Conservation (phyloP, 1,140 invertebrate species). For the Pogonomyrmex californicus region DNA sequence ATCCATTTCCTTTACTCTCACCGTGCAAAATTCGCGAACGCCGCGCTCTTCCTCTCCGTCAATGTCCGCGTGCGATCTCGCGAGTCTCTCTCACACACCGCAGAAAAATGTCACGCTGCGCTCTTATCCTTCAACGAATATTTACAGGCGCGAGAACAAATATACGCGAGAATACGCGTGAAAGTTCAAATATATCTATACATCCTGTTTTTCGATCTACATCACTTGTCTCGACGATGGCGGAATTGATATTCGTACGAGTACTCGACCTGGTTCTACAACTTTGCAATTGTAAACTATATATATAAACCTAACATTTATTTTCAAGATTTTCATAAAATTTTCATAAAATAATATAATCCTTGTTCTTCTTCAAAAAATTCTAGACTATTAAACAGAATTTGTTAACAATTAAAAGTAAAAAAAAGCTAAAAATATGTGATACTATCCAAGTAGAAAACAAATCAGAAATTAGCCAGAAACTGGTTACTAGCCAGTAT, state of each 20-base stretch:
- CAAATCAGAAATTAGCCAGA: no score
- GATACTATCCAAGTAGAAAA: no score
- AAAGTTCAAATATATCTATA: not conserved
- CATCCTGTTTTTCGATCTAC: not conserved
- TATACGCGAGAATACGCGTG: not conserved
- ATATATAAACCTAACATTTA: not conserved
- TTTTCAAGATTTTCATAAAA: not conserved
- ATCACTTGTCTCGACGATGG: not conserved
- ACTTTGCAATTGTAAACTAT: not conserved
- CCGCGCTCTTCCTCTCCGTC: not conserved
- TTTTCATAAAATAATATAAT: not conserved
- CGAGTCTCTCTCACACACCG: not conserved
- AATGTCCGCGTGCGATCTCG: not conserved
- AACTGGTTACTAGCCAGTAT: no score
- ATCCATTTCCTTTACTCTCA: constrained; percentile 82
- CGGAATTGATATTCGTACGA: not conserved
- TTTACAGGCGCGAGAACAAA: not conserved
- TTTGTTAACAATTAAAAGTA: not conserved
- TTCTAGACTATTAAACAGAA: not conserved
- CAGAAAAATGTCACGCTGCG: constrained; percentile 19
- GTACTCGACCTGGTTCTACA: not conserved
- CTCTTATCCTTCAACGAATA: not conserved
- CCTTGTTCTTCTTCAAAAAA: not conserved
- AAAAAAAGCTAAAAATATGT: not conserved
- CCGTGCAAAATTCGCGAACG: not conserved